phyloP scores from a whole-genome alignment of 2,113 vertebrate species.

The Nesogale talazaci region DNA sequence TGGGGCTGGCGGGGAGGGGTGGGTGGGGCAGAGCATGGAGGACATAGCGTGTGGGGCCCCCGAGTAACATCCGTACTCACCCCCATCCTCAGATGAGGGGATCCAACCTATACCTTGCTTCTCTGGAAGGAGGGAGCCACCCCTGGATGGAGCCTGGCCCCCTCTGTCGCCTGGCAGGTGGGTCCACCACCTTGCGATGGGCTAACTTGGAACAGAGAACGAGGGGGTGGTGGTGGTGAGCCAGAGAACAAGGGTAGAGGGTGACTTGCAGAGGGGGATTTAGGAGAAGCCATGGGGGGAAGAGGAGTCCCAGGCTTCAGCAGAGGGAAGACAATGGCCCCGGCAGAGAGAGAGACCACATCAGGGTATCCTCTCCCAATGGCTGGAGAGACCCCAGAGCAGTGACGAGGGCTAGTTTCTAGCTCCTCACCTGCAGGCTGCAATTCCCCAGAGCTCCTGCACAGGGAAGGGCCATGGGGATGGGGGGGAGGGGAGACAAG shows the following conservation, averaged over 20 bases:
- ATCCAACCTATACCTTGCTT: neutral
- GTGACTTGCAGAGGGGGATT: neutral
- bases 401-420: neutral
- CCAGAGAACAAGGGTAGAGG: neutral
- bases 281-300: neutral
- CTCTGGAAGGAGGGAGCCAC: neutral
- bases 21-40: slow-evolving; percentile 36
- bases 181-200: neutral
- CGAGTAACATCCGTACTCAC: slow-evolving; percentile 45
- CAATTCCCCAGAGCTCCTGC: neutral
- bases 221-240: neutral
- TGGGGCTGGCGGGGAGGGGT: neutral
- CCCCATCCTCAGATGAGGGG: slow-evolving; percentile 48
- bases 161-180: slow-evolving; percentile 5
- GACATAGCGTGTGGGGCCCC: slow-evolving; percentile 19
- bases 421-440: slow-evolving; percentile 30
- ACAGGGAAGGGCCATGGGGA: neutral
- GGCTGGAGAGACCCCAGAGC: neutral
- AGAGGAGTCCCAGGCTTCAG: slow-evolving; percentile 2
- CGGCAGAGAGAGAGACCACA: neutral
- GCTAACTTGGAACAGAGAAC: neutral
- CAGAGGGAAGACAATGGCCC: slow-evolving; percentile 1
- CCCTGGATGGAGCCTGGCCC: slow-evolving; percentile 42
- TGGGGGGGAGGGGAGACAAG: neutral
- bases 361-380: neutral